phyloP scores from a whole-genome alignment of 2,113 vertebrate genomes.

The Ellobius talpinus region DNA sequence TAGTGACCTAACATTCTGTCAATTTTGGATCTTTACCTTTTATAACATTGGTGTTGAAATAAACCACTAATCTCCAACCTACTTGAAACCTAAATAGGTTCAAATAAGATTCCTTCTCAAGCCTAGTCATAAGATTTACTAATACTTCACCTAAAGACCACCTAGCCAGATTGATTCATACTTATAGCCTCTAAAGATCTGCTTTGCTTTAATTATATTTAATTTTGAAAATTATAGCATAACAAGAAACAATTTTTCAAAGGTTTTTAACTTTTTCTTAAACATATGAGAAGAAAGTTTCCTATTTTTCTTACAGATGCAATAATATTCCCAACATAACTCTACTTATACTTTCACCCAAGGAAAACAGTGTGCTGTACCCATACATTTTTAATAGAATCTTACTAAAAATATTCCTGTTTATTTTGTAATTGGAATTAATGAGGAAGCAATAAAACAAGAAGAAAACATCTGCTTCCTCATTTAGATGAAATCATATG shows the following conservation, averaged over 20 bases:
- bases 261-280: background rate
- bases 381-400: background rate
- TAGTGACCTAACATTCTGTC: accelerated
- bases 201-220: background rate
- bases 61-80: background rate
- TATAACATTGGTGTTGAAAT: background rate
- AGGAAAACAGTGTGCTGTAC: background rate
- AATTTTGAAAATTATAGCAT: background rate
- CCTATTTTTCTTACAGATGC: background rate
- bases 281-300: background rate
- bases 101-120: background rate
- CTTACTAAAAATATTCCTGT: background rate
- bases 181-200: background rate
- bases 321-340: background rate
- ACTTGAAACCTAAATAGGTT: background rate
- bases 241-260: background rate
- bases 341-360: background rate
- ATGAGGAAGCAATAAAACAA: background rate
- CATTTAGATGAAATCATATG: background rate
- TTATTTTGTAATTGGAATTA: background rate
- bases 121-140: background rate
- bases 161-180: background rate
- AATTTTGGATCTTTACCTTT: background rate
- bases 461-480: background rate
- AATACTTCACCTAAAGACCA: background rate